Conservation (phyloP, 1,140 invertebrate genomes). For the Chironomus striatipennis region DNA sequence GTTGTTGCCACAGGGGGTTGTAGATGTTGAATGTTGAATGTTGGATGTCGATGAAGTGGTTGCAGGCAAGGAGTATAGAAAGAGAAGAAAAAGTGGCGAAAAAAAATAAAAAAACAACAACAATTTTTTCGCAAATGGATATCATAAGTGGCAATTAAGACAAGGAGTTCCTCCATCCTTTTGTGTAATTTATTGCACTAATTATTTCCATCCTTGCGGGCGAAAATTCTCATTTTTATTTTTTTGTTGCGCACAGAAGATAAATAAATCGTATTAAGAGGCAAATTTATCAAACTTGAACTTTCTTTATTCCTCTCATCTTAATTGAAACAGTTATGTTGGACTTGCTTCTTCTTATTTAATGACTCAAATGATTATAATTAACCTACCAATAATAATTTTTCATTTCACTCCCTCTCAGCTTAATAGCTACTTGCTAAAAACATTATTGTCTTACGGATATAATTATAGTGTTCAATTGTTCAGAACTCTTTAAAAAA, state of each 20-base stretch:
- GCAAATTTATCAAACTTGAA: constrained; percentile 2
- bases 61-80: background rate
- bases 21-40: background rate
- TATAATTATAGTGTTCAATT: too few species aligned
- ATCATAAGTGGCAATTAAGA: constrained; percentile 21
- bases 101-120: constrained; percentile 6
- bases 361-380: too few species aligned
- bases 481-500: too few species aligned
- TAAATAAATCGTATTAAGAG: constrained; percentile 10
- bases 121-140: background rate
- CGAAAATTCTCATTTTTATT: too few species aligned
- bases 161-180: background rate
- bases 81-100: constrained; percentile 12
- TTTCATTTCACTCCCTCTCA: too few species aligned
- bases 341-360: too few species aligned
- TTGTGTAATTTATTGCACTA: constrained; percentile 7
- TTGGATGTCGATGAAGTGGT: background rate
- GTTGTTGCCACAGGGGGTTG: background rate
- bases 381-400: too few species aligned
- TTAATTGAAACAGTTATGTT: too few species aligned
- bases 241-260: background rate
- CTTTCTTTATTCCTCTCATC: background rate
- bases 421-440: too few species aligned
- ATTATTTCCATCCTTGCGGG: background rate
- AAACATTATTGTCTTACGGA: too few species aligned